These are phyloP conservation scores for Leuctra nigra DNA, from an alignment of 2,888 invertebrate genomes.

Conservation along the genomic window DNA sequence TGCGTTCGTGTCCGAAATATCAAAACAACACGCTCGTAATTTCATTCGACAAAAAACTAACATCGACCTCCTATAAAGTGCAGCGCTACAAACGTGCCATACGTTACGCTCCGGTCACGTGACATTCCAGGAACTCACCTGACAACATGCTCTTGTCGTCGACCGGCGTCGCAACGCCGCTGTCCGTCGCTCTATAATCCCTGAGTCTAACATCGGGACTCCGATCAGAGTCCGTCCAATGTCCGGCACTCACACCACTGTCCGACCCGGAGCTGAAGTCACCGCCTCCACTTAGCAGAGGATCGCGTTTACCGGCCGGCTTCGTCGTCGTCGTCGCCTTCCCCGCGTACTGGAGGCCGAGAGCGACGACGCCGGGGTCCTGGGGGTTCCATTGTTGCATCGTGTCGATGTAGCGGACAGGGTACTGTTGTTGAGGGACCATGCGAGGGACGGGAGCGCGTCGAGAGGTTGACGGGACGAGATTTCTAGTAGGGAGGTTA, in stretches of 20 bases:
- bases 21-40: too few relatives aligned
- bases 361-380: not conserved
- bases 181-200: constrained; percentile 20
- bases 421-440: constrained; percentile 22
- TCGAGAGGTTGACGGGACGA: constrained; percentile 19
- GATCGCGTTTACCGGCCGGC: constrained; percentile 25
- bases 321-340: constrained; percentile 17
- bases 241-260: constrained; percentile 30
- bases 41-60: too few relatives aligned
- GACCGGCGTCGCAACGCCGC: constrained; percentile 28
- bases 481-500: constrained; percentile 47
- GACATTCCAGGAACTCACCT: too few relatives aligned
- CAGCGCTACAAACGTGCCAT: too few relatives aligned
- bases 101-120: too few relatives aligned
- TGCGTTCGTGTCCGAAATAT: too few relatives aligned
- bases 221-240: constrained; percentile 31
- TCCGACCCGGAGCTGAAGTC: constrained; percentile 30
- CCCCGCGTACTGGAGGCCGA: constrained; percentile 15
- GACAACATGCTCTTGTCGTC: constrained; percentile 28
- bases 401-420: constrained; percentile 13
- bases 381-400: constrained; percentile 15
- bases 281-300: constrained; percentile 28
- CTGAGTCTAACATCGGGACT: constrained; percentile 28
- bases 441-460: constrained; percentile 17
- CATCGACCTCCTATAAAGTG: too few relatives aligned